phyloP scores from a whole-genome alignment of 35 echinoderm and acorn worm species.

The Chiridota heheva region DNA sequence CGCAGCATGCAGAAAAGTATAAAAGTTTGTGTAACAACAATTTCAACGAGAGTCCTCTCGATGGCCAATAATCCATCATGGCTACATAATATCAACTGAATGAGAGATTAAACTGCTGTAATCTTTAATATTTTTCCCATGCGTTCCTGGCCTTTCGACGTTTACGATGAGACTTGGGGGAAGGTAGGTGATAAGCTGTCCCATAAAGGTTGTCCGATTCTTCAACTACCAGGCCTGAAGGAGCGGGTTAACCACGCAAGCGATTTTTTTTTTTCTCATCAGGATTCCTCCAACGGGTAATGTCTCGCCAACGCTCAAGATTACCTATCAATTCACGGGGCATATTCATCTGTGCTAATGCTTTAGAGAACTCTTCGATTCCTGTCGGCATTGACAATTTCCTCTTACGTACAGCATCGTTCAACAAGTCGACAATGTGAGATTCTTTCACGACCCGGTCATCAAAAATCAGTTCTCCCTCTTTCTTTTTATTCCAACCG shows the following conservation, averaged over 20 bases:
- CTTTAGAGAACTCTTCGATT: not conserved
- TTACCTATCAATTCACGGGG: slow-evolving; percentile 31
- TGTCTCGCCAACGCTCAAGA: slow-evolving; percentile 13
- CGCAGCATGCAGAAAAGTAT: slow-evolving; percentile 25
- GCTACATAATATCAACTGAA: not conserved
- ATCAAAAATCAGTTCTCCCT: not conserved
- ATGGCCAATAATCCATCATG: slow-evolving; percentile 22
- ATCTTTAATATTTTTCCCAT: slow-evolving; percentile 23
- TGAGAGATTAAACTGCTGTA: not conserved
- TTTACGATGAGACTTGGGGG: not conserved
- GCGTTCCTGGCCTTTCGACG: not conserved
- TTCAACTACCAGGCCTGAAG: no score
- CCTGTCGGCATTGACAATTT: not conserved
- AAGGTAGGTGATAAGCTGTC: slow-evolving; percentile 24
- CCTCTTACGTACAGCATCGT: slow-evolving; percentile 27
- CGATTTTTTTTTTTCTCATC: not conserved
- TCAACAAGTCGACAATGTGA: slow-evolving; percentile 13
- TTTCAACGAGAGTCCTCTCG: not conserved
- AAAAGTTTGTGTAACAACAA: not conserved
- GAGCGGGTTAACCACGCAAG: no score
- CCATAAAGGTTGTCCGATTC: not conserved
- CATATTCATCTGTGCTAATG: slow-evolving; percentile 2
- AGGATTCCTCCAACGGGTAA: not conserved
- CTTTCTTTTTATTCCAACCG: slow-evolving; percentile 6
- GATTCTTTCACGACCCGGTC: not conserved